Evolutionary conservation across 2,113 vertebrate species (phyloP).

Genomic region (Psittacus erithacus): DNA sequence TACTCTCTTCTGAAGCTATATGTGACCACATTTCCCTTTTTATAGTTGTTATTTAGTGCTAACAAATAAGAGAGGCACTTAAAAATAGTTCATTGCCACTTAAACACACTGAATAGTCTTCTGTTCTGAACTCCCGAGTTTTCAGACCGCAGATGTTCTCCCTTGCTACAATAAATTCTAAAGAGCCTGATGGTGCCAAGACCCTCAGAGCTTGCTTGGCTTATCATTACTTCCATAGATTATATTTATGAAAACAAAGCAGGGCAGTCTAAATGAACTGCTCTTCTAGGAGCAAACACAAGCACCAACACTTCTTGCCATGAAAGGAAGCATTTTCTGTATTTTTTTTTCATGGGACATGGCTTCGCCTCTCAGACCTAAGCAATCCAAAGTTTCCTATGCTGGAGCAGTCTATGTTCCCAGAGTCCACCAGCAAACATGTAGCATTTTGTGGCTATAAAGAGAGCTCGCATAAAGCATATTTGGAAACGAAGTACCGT

Average conservation of each 20-base stretch:
- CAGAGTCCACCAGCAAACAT: rapidly evolving
- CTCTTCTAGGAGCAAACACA: not conserved
- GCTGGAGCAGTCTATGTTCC: not conserved
- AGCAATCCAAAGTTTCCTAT: not conserved
- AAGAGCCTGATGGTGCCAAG: not conserved
- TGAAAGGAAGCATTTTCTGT: not conserved
- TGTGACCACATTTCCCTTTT: not conserved
- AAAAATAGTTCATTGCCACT: not conserved
- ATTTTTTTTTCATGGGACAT: not conserved
- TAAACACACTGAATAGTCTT: not conserved
- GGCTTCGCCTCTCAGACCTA: not conserved
- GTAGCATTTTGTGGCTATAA: not conserved
- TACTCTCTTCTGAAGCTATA: not conserved
- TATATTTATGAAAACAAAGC: slow-evolving; percentile 21
- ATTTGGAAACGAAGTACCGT: not conserved
- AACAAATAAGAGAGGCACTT: not conserved
- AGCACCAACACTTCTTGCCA: not conserved
- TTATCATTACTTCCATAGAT: slow-evolving; percentile 21
- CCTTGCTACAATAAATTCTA: slow-evolving; percentile 21
- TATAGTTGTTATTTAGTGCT: not conserved
- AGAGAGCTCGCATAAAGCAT: not conserved
- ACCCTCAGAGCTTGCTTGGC: slow-evolving; percentile 8
- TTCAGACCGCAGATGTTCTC: slow-evolving; percentile 47
- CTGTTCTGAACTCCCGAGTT: rapidly evolving
- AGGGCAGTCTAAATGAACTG: not conserved